Evolutionary conservation across 2,797 vertebrate genomes (phyloP), one percentile per base, ranked within the genome.

Genomic region (Lerista edwardsae): DNA sequence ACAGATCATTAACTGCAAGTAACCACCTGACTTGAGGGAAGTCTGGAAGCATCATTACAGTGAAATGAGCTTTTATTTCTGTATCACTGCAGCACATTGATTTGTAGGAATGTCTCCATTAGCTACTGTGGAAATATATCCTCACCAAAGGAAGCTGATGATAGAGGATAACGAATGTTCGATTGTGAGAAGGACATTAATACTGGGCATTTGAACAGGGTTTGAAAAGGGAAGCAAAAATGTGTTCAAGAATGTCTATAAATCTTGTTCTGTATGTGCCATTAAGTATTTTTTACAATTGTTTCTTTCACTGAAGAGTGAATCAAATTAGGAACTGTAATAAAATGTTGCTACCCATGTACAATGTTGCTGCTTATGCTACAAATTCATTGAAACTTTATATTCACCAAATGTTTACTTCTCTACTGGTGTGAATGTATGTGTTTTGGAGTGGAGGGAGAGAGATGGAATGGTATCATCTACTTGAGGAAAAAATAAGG

Each of bases 31-130:
- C 97, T 97, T 95, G 93, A 95, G 95, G 93, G 95, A 96, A 96
- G 97, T 97, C 98, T 98, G 97, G 97, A 97, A 97, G 96, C 97
- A 97, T 97, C 97, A 97, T 98, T 97, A 97, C 94, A 96, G 96
- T 97, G 96, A 97, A 97, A 95, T 96, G 96, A 94, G 93, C 96
- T 97, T 98, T 97, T 98, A 97, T 97, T 97, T 96, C 96, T 96
- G 86, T 95, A 96, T 97, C 97, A 97, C 96, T 96, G 93, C 94
- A 97, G 95, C 94, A 96, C 97, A 96, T 95, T 97, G 97, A 97
- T 97, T 96, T 96, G 96, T 96, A 97, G 97, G 97, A 98, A 97
- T 97, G 97, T 97, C 92, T 94, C 92, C 91, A 91, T 83, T 94
- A 94, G 94, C 93, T 96, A 91, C 95, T 88, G 86, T 95, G 94